phyloP scores from a whole-genome alignment of 2,797 vertebrate genomes.

The Syndactyla subalaris region DNA sequence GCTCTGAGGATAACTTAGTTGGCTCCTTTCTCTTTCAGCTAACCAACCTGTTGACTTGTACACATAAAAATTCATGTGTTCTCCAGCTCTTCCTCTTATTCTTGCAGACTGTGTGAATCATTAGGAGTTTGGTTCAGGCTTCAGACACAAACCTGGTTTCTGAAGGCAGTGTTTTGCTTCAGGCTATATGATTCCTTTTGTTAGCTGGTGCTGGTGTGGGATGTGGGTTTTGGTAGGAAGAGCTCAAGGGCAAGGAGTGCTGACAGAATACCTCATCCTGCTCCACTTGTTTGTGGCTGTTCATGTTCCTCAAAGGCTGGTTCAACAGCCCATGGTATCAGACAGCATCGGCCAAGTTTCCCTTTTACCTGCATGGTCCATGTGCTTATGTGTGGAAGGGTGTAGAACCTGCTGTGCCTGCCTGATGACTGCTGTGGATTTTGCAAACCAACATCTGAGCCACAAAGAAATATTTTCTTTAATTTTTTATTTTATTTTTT shows the following conservation, averaged over 20 bases:
- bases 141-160: not conserved
- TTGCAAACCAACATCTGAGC: not conserved
- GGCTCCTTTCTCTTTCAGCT: not conserved
- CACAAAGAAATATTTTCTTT: not conserved
- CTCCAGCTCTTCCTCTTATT: not conserved
- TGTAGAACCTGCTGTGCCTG: not conserved
- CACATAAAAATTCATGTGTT: not conserved
- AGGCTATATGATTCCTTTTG: not conserved
- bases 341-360: not conserved
- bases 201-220: not conserved
- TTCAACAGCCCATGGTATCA: not conserved
- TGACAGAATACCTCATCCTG: not conserved
- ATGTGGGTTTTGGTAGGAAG: not conserved
- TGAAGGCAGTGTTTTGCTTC: not conserved
- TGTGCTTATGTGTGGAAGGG: not conserved
- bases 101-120: not conserved
- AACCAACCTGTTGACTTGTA: not conserved
- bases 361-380: not conserved
- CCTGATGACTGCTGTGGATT: not conserved
- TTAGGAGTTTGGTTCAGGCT: not conserved
- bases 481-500: no score
- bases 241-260: not conserved
- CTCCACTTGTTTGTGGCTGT: not conserved
- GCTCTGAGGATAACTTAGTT: not conserved
- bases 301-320: not conserved